Evolutionary conservation across 2,888 invertebrate species (phyloP).

Genomic region (Geophilus truncorum): DNA sequence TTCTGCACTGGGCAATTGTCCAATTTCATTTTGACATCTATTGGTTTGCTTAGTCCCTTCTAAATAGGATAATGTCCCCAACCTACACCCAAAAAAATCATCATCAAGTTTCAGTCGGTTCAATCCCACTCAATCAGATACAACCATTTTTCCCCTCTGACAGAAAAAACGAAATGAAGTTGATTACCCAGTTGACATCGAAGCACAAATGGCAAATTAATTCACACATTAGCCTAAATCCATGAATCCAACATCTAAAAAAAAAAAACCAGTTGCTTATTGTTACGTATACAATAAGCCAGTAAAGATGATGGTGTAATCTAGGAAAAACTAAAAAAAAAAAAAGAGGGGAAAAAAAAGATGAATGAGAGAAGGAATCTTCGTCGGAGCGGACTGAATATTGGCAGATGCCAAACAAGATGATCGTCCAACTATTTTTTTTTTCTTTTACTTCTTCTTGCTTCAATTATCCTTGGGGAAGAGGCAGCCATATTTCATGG

Average conservation of each 20-base stretch:
- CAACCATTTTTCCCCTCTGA: neutral
- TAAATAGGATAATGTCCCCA: neutral
- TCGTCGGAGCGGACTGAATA: slow-evolving; percentile 31
- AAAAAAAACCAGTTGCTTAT: neutral
- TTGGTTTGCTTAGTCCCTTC: slow-evolving; percentile 1
- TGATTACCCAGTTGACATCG: neutral
- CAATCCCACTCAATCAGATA: neutral
- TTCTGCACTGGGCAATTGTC: neutral
- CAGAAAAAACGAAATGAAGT: neutral
- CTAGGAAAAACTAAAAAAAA: neutral
- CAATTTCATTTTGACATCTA: neutral
- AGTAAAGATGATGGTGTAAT: neutral
- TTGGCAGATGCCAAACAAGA: slow-evolving; percentile 35
- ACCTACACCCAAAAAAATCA: neutral
- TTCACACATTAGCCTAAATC: neutral
- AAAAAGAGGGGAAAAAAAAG: neutral
- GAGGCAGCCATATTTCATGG: slow-evolving; percentile 37
- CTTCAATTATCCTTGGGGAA: slow-evolving; percentile 30
- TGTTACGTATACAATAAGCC: neutral
- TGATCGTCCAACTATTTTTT: slow-evolving; percentile 22
- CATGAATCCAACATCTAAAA: neutral
- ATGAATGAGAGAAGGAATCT: slow-evolving; percentile 1
- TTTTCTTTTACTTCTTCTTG: neutral
- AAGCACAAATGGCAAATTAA: neutral
- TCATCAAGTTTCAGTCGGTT: neutral